Percentiles rank a stretch among this genome's conserved stretches.
These are phyloP conservation scores for Otolemur garnettii DNA, from an alignment of 2,113 vertebrate genomes.

Conservation along the genomic window DNA sequence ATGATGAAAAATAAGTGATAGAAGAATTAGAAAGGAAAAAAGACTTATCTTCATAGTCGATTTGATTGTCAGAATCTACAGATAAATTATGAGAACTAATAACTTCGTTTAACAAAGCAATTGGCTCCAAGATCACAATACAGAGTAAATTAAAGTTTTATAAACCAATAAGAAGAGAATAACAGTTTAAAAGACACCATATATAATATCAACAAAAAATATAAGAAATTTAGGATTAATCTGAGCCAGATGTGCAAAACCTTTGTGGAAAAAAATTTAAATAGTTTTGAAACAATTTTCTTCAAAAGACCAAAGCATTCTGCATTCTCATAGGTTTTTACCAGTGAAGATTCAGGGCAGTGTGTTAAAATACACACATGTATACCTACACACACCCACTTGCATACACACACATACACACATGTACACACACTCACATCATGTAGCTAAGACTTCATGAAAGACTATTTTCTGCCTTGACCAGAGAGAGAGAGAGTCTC, in stretches of 20 bases:
- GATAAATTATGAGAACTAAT: constrained; percentile 53
- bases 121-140: constrained; percentile 37
- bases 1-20: neutral
- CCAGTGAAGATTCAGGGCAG: constrained; percentile 12
- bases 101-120: neutral
- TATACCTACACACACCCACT: neutral
- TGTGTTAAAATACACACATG: neutral
- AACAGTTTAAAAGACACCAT: constrained; percentile 35
- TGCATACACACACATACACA: neutral
- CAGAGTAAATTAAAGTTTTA: neutral
- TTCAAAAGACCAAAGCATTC: neutral
- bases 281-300: constrained; percentile 33
- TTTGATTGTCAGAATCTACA: constrained; percentile 27
- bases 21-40: neutral
- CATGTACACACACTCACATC: neutral
- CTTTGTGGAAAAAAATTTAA: neutral
- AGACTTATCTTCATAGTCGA: neutral
- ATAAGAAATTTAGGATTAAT: constrained; percentile 6
- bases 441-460: neutral
- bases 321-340: constrained; percentile 2
- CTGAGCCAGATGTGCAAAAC: neutral
- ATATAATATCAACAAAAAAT: constrained; percentile 41
- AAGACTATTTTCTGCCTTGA: constrained; percentile 49
- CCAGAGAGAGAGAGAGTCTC: constrained; percentile 74
- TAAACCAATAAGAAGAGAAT: constrained; percentile 27